Evolutionary conservation across 2,113 vertebrate species (phyloP).

Genomic region (Xenopus borealis): DNA sequence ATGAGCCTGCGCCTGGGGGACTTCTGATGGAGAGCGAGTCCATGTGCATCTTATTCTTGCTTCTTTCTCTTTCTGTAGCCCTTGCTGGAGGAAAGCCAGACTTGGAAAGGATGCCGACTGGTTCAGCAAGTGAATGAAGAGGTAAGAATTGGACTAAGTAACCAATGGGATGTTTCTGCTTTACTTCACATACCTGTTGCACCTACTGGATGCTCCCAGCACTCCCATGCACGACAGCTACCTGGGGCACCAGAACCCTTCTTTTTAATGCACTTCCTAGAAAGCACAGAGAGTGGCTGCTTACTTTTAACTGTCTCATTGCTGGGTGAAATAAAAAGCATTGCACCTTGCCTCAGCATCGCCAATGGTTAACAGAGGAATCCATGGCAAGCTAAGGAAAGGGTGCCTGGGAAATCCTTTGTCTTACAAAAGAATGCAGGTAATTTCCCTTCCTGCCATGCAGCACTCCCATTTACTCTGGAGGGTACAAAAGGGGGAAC

Average conservation of each 20-base stretch:
- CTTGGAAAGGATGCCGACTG: conserved; percentile 70
- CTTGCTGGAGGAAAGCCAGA: conserved; percentile 71
- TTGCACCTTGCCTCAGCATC: neutral
- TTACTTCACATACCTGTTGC: neutral
- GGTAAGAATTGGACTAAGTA: conserved; percentile 67
- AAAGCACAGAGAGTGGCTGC: no score
- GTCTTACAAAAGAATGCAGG: conserved; percentile 21
- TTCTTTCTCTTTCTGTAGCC: conserved; percentile 68
- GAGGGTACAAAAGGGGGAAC: no score
- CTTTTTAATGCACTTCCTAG: no score
- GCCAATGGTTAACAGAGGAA: neutral
- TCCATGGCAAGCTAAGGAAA: neutral
- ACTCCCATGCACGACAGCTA: no score
- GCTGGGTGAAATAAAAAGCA: neutral
- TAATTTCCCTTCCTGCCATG: neutral
- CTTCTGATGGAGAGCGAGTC: neutral
- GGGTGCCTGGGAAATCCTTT: conserved; percentile 8
- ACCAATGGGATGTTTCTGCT: accelerated
- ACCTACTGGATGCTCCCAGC: neutral
- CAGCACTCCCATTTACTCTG: no score
- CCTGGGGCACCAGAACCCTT: no score
- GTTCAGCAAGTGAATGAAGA: conserved; percentile 80
- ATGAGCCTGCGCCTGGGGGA: neutral
- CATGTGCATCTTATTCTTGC: conserved; percentile 34
- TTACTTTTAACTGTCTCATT: neutral